These are phyloP conservation scores for Mystacornis crossleyi DNA, from an alignment of 2,113 vertebrate species.

Conservation along the genomic window DNA sequence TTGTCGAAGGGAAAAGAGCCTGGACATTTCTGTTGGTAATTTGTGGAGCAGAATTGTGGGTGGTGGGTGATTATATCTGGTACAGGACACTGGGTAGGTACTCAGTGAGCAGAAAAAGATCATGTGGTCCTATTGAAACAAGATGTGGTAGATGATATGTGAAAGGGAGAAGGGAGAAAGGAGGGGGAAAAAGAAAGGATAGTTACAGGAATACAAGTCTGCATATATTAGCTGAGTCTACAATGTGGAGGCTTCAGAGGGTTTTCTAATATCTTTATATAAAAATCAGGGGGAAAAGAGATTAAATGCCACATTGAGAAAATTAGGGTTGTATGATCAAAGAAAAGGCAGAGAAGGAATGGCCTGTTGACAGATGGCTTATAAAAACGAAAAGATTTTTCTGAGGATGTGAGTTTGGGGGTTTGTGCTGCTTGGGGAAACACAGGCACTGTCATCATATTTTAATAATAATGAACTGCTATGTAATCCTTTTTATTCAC, in stretches of 20 bases:
- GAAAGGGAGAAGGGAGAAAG: background rate
- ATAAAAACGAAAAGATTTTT: conserved; percentile 40
- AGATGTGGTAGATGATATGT: background rate
- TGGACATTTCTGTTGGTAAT: background rate
- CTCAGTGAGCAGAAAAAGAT: background rate
- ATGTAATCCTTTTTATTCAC: background rate
- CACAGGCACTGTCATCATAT: background rate
- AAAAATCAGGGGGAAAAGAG: background rate
- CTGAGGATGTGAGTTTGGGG: background rate
- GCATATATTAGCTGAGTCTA: conserved; percentile 1
- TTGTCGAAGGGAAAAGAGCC: background rate
- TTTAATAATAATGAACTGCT: conserved; percentile 41
- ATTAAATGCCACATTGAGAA: conserved; percentile 38
- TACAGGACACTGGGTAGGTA: background rate
- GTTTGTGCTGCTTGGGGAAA: conserved; percentile 11
- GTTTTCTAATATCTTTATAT: conserved; percentile 23
- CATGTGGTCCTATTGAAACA: background rate
- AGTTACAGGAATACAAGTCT: conserved; percentile 2
- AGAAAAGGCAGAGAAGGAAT: conserved; percentile 12
- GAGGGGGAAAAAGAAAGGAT: background rate
- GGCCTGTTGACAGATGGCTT: conserved; percentile 49
- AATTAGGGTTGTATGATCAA: conserved; percentile 48
- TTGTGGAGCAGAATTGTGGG: background rate
- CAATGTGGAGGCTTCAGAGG: background rate
- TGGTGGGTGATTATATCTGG: background rate